Base-by-base conservation (phyloP, 2,888 invertebrate genomes). In the Scaptomyza flava region DNA sequence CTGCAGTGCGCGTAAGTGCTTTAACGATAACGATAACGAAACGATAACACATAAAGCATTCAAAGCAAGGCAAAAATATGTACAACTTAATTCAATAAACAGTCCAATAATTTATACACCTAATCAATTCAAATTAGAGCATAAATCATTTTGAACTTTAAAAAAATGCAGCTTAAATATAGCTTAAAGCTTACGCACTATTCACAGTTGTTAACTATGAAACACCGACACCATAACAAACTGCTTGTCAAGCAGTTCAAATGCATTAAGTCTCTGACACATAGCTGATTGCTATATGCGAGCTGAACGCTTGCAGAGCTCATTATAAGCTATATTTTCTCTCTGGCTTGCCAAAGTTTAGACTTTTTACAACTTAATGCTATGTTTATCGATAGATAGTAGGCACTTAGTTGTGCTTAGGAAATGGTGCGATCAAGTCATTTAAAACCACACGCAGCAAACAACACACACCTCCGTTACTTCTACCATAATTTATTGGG, bases 401-500 rank as follows among this genome's bases (percentile, higher is more conserved):
- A 78, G 72, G 86, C 83, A 84, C 88, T 72, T 63, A 72, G 48
- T 60, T 74, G 84, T 85, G 84, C 87, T 83, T 50, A 58, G 85
- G 76, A 90, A 89, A 90, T 56, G 43, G 91, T 90, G 91, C 90
- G 89, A 61, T 74, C 81, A 85, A 88, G 81, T 89, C 86, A 82
- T 83, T 82, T 76, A 87, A 90, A 89, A 90, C 81, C 83, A 89
- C 89, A 90, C 90, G 81, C 90, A 90, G 88, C 84, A 85, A 85
- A 85, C 84, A 91, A 91, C 90, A 90, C 90, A 90, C 90, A 90
- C 90, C 90, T 90, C 90, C 90, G 83, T 88, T 89, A 91, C 90
- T 91, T 92, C 91, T 92, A 92, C 92, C 92, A 91, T 92, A 91
- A 89, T 91, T 92, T 74, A 87, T 80, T 77, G 90, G 90, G 68